Base-by-base conservation (phyloP, 2,888 invertebrate genomes). In the Ephialtes manifestator region DNA sequence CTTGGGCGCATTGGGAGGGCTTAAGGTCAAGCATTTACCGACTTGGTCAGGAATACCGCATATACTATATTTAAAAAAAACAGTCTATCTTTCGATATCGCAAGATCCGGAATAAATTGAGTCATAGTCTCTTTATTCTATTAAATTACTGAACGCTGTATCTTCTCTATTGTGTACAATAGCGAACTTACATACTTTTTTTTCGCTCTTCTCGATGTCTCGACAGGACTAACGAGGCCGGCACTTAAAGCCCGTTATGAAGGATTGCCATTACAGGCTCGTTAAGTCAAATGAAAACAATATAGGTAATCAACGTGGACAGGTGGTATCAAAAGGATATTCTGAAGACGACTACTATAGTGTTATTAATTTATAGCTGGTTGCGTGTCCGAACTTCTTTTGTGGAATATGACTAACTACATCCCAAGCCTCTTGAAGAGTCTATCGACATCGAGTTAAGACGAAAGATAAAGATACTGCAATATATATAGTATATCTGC, bases 171-270 rank as follows among this genome's bases (percentile, higher is more conserved):
- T 35, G 15, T 31, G n/a, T 35, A n/a, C n/a, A 24, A 24, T 24
- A 24, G 24, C 24, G 24, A 24, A 1, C 24, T 24, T 24, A 24
- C 24, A 24, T 24, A n/a, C n/a, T 24, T 24, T 13, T 35, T 15
- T 63, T 35, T 31, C 35, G 31, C 43, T 46, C 43, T 20, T 2
- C 20, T 46, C 8, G 28, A 48, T 24, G 20, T 39, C 46, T 46
- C 67, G 46, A 39, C 43, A 46, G 20, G 20, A 43, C 24, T 67
- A 67, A 67, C 43, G 67, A 67, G 67, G 18, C 46, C 20, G 15
- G 28, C 18, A 31, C 28, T n/a, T 39, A 24, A 4, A 46, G 43
- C 48, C 60, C 18, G 20, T 18, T 55, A 90, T 91, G 46, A 46
- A 48, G 13, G 48, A 78, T 68, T 68, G 68, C 68, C 51, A 53